These are phyloP conservation scores for Toxonevra muliebris DNA, from an alignment of 2,888 invertebrate species.

Conservation along the genomic window DNA sequence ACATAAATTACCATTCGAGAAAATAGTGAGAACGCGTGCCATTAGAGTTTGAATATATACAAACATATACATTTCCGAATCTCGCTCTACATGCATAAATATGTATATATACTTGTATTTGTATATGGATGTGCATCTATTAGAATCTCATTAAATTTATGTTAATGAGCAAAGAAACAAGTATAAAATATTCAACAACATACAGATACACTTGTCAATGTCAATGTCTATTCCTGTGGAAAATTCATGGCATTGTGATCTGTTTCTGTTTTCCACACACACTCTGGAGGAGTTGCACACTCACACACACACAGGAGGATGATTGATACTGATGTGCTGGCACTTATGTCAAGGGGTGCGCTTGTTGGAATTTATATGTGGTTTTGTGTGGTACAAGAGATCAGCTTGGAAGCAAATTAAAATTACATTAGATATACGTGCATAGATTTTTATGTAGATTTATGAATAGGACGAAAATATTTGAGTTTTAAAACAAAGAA, in stretches of 20 bases:
- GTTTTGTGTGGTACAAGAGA: conserved; percentile 39
- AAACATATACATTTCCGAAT: not conserved
- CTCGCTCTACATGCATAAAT: not conserved
- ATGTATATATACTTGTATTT: conserved; percentile 13
- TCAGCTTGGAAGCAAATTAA: conserved; percentile 43
- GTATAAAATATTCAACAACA: conserved; percentile 21
- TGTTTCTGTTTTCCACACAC: conserved; percentile 15
- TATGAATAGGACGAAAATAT: too few species aligned
- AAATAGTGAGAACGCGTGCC: conserved; percentile 50
- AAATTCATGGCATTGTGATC: conserved; percentile 12
- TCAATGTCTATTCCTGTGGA: conserved; percentile 41
- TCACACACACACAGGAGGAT: conserved; percentile 26
- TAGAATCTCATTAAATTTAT: conserved; percentile 61
- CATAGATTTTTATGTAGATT: not conserved
- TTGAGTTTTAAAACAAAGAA: too few species aligned
- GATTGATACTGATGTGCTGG: conserved; percentile 46
- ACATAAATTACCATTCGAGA: conserved; percentile 48
- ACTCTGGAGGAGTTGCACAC: not conserved
- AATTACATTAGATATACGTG: conserved; percentile 41
- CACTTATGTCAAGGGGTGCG: conserved; percentile 41
- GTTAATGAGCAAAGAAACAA: conserved; percentile 51
- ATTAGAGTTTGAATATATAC: conserved; percentile 7
- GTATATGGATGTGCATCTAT: conserved; percentile 46
- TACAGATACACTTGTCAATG: conserved; percentile 55
- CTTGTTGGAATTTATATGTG: conserved; percentile 25